phyloP scores from a whole-genome alignment of 1,140 invertebrate genomes.

The Maniola jurtina region DNA sequence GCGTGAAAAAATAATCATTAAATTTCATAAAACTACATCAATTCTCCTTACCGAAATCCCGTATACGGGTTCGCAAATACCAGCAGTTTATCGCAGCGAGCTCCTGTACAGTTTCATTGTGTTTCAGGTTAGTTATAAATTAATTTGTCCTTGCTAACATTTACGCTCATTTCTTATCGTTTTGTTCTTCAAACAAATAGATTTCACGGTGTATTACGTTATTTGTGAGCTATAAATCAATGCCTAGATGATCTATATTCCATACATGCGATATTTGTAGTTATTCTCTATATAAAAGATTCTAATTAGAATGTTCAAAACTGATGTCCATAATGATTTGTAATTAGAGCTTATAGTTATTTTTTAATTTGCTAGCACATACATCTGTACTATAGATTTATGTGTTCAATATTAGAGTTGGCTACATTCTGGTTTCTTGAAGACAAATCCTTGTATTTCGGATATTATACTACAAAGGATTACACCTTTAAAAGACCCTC shows the following conservation, averaged over 20 bases:
- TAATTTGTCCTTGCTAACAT: slow-evolving; percentile 43
- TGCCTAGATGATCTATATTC: background rate
- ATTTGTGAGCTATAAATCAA: slow-evolving; percentile 9
- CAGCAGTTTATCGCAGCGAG: background rate
- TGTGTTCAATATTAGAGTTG: too few relatives aligned
- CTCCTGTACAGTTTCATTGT: background rate
- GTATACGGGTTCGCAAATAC: slow-evolving; percentile 17
- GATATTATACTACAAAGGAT: too few relatives aligned
- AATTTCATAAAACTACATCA: slow-evolving; percentile 3
- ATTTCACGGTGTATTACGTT: slow-evolving; percentile 39
- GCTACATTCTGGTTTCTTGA: too few relatives aligned
- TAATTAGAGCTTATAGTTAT: too few relatives aligned
- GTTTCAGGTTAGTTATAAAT: slow-evolving; percentile 39
- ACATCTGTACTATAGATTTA: too few relatives aligned
- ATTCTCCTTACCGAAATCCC: background rate
- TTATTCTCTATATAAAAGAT: background rate
- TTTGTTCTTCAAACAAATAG: slow-evolving; percentile 56
- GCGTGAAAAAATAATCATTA: slow-evolving; percentile 27
- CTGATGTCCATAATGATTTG: background rate
- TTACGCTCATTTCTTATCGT: slow-evolving; percentile 42
- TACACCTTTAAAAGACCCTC: too few relatives aligned
- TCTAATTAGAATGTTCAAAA: background rate
- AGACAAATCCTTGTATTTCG: too few relatives aligned
- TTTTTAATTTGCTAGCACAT: too few relatives aligned
- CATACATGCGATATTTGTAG: background rate